Evolutionary conservation across 2,113 vertebrate genomes (phyloP).

Genomic region (Ictalurus punctatus): DNA sequence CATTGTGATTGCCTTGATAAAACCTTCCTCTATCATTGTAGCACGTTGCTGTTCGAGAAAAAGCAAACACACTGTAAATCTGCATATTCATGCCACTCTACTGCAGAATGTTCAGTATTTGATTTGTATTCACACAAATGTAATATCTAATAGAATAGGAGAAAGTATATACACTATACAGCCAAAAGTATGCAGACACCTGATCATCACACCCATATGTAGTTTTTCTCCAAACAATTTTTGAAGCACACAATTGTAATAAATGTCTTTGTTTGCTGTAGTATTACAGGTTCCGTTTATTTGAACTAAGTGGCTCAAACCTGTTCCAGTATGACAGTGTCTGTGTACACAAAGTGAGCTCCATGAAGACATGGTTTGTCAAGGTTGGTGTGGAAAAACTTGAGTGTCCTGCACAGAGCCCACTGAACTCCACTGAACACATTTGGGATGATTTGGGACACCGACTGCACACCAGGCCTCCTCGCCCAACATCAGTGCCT

Average conservation of each 20-base stretch:
- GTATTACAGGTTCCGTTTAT: neutral
- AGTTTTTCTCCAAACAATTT: neutral
- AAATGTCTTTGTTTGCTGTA: neutral
- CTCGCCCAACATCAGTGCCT: neutral
- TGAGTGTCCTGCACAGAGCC: neutral
- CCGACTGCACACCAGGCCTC: neutral
- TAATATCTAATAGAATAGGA: neutral
- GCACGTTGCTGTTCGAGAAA: slow-evolving; percentile 72
- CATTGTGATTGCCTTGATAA: slow-evolving; percentile 79
- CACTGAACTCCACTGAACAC: neutral
- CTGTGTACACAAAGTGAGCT: neutral
- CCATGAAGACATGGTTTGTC: neutral
- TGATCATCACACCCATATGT: neutral
- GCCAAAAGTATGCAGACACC: neutral
- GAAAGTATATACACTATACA: neutral
- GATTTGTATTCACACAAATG: neutral
- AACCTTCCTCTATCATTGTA: slow-evolving; percentile 81
- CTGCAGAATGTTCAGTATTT: neutral
- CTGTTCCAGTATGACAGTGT: neutral
- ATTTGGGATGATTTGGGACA: neutral
- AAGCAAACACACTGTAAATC: neutral
- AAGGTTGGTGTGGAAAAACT: neutral
- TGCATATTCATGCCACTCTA: neutral
- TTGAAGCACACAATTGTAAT: neutral
- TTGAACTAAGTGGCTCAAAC: neutral